Percentiles rank a stretch among this genome's conserved stretches.
Evolutionary conservation across 2,113 vertebrate species (phyloP).

Genomic region (Elephantulus edwardii): DNA sequence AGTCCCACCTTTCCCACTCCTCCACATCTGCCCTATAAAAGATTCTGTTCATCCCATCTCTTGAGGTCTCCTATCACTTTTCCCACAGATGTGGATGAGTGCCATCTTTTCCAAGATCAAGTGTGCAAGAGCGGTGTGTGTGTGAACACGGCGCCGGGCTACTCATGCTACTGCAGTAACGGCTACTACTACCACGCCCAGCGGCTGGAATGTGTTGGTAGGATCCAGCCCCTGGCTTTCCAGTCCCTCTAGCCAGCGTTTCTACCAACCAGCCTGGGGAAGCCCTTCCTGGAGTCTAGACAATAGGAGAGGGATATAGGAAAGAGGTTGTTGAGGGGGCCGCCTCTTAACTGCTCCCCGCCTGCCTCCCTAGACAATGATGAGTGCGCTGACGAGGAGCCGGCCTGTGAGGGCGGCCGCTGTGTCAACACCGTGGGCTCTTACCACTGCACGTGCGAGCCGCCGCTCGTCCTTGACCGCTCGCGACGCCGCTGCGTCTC

Average conservation of each 20-base stretch:
- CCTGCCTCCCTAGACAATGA: conserved; percentile 85
- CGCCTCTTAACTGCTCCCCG: neutral
- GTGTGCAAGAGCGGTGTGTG: conserved; percentile 93
- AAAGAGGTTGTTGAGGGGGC: neutral
- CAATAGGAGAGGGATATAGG: neutral
- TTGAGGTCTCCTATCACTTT: neutral
- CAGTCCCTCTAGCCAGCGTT: too few species aligned
- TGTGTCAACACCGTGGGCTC: conserved; percentile 93
- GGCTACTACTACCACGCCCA: conserved; percentile 89
- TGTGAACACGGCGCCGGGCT: conserved; percentile 91
- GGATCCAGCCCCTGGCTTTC: neutral
- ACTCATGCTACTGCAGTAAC: conserved; percentile 91
- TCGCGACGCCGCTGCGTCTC: conserved; percentile 88
- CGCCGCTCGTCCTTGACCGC: conserved; percentile 89
- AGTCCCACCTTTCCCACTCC: neutral
- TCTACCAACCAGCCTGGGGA: neutral
- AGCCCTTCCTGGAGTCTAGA: conserved; percentile 32
- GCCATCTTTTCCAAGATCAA: conserved; percentile 88
- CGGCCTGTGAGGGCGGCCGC: conserved; percentile 85
- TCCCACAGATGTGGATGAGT: conserved; percentile 92
- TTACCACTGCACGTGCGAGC: conserved; percentile 89
- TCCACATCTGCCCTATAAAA: neutral
- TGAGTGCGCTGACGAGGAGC: conserved; percentile 88
- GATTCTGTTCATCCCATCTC: neutral
- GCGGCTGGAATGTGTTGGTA: conserved; percentile 91